Percentiles rank a stretch among this genome's conserved stretches.
Evolutionary conservation across 2,113 vertebrate genomes (phyloP).

Genomic region (Dissostichus mawsoni): DNA sequence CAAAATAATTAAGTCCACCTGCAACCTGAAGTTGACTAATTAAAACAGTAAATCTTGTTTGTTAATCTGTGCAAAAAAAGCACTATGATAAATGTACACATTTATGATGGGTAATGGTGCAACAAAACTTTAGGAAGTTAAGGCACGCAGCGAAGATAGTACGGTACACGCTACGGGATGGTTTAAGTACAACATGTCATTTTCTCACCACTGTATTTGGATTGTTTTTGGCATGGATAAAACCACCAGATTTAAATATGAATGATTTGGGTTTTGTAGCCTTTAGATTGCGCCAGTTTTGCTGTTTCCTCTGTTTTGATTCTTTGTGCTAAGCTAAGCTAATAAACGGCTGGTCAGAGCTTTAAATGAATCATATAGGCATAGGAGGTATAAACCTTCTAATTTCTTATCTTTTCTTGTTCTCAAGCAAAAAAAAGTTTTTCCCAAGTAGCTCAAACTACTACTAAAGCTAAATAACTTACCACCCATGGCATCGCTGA

Average conservation of each 20-base stretch:
- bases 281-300: neutral
- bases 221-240: too few relatives aligned
- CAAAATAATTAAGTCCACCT: neutral
- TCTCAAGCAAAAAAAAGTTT: too few relatives aligned
- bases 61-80: neutral
- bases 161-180: neutral
- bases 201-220: neutral
- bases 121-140: neutral
- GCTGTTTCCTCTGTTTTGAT: neutral
- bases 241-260: neutral
- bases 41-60: neutral
- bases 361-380: neutral
- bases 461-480: slow-evolving; percentile 12
- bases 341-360: neutral
- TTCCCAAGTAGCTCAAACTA: neutral
- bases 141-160: neutral
- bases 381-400: neutral
- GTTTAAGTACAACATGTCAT: neutral
- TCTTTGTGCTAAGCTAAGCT: neutral
- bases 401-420: too few relatives aligned
- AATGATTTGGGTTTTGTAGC: neutral
- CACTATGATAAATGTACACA: neutral
- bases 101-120: neutral
- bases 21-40: too few relatives aligned
- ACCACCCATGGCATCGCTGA: slow-evolving; percentile 97